Conservation (phyloP, 1,140 invertebrate species). For the Cephus cinctus region DNA sequence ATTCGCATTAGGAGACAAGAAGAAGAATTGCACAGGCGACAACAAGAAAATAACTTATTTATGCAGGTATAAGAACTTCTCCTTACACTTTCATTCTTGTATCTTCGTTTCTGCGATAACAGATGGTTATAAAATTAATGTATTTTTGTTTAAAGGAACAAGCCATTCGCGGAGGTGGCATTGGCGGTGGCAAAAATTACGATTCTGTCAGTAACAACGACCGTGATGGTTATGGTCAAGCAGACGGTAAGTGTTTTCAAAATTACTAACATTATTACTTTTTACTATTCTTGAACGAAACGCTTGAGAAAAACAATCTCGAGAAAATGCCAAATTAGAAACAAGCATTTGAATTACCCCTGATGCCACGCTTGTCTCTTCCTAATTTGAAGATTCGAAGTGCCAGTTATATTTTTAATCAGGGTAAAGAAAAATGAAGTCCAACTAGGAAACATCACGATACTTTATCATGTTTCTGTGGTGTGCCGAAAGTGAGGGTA, state of each 20-base stretch:
- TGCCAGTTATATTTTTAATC: not conserved
- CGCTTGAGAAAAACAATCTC: not conserved
- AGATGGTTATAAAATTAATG: not conserved
- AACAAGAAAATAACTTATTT: conserved; percentile 79
- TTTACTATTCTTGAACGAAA: not conserved
- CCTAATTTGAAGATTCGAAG: not conserved
- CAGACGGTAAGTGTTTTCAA: conserved; percentile 41
- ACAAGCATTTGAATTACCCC: not conserved
- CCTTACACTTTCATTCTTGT: no score
- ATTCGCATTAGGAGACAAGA: conserved; percentile 74
- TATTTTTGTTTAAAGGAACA: conserved; percentile 42
- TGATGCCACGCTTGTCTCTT: conserved; percentile 5
- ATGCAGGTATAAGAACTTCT: no score
- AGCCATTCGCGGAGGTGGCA: conserved; percentile 38
- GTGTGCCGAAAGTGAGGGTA: conserved; percentile 3
- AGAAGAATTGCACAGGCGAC: conserved; percentile 76
- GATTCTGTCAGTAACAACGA: conserved; percentile 47
- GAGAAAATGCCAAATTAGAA: no score
- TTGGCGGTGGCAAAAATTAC: conserved; percentile 44
- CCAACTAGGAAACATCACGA: conserved; percentile 1
- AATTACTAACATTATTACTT: not conserved
- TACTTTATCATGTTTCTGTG: not conserved
- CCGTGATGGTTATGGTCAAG: conserved; percentile 48
- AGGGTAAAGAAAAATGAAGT: not conserved
- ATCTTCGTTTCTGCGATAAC: not conserved